These are phyloP conservation scores for Diadumene lineata DNA, from an alignment of 92 coral and sea anemone genomes.

Conservation along the genomic window DNA sequence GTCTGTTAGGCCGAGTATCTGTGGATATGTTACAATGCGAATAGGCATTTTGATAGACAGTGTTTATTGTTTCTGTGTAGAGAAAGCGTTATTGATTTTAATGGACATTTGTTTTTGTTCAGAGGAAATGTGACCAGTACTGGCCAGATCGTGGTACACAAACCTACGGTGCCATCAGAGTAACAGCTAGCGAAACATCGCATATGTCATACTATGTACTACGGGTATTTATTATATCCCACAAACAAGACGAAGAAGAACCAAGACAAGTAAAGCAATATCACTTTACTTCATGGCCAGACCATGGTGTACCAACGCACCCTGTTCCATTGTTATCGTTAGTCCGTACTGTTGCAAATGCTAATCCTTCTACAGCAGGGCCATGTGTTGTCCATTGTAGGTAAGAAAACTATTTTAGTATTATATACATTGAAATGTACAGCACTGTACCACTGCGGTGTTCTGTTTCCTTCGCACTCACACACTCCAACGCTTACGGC, in stretches of 20 bases:
- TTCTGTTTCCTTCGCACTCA: too few relatives aligned
- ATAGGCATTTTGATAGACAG: too few relatives aligned
- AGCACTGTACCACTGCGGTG: too few relatives aligned
- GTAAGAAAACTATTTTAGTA: background rate
- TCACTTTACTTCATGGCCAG: slow-evolving; percentile 98
- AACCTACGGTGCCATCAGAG: slow-evolving; percentile 65
- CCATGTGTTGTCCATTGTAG: slow-evolving; percentile 86
- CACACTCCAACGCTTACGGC: too few relatives aligned
- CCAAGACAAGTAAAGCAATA: slow-evolving; percentile 80
- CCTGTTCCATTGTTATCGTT: slow-evolving; percentile 88
- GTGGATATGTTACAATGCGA: too few relatives aligned
- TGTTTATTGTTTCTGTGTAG: too few relatives aligned
- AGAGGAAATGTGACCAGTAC: slow-evolving; percentile 88
- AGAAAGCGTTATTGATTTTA: too few relatives aligned
- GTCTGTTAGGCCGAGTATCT: too few relatives aligned
- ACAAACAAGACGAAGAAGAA: slow-evolving; percentile 72
- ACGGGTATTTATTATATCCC: slow-evolving; percentile 62
- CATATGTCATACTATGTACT: slow-evolving; percentile 80
- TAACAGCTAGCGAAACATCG: slow-evolving; percentile 69
- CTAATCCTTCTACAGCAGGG: slow-evolving; percentile 76
- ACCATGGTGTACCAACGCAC: slow-evolving; percentile 97
- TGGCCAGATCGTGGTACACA: slow-evolving; percentile 88
- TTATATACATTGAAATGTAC: too few relatives aligned
- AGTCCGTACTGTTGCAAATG: slow-evolving; percentile 70
- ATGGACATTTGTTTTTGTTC: too few relatives aligned